phyloP scores from a whole-genome alignment of 2,797 vertebrate species.

The Sparidentex hasta region DNA sequence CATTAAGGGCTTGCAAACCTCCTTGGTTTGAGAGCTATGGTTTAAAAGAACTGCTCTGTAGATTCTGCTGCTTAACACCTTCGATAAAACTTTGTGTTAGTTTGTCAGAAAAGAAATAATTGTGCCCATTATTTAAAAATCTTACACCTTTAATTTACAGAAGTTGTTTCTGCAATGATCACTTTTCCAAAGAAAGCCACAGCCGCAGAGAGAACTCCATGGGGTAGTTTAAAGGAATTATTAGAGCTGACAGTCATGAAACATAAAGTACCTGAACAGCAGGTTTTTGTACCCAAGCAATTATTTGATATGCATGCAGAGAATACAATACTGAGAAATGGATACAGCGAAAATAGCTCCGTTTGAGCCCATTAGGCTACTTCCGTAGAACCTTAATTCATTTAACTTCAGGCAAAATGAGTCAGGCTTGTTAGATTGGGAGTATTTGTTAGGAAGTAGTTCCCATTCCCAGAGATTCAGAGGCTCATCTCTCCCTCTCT shows the following conservation, averaged over 20 bases:
- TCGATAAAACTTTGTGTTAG: no score
- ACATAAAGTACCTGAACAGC: conserved; percentile 42
- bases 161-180: neutral
- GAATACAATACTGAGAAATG: conserved; percentile 43
- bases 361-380: conserved; percentile 40
- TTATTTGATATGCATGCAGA: conserved; percentile 34
- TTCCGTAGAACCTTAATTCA: conserved; percentile 40
- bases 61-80: neutral
- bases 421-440: conserved; percentile 37
- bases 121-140: neutral
- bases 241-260: conserved; percentile 26
- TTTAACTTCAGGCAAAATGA: conserved; percentile 57
- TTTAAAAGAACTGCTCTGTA: neutral
- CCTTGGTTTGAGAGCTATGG: neutral
- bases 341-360: conserved; percentile 29
- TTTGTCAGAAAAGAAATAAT: neutral
- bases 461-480: conserved; percentile 42
- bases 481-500: conserved; percentile 36
- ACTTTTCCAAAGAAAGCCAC: neutral
- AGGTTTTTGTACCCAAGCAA: conserved; percentile 38
- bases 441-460: conserved; percentile 36
- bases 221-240: conserved; percentile 16
- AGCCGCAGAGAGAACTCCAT: neutral
- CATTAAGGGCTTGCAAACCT: neutral
- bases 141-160: neutral